Base-by-base conservation (phyloP, 2,113 vertebrate species). In the Thymallus thymallus region DNA sequence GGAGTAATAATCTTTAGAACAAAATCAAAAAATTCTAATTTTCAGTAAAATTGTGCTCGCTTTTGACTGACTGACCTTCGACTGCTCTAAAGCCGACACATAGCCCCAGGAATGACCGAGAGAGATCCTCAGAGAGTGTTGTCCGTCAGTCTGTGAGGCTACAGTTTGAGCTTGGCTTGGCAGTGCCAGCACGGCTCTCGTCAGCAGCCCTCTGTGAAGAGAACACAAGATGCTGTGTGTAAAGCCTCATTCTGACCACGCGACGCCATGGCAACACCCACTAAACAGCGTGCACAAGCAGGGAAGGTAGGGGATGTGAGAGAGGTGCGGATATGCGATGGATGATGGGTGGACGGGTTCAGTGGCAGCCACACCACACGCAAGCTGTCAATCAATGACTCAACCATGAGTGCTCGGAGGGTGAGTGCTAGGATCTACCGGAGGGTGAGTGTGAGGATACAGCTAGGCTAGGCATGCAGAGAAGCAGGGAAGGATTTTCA, bases 141-240 rank as follows among this genome's bases (percentile, higher is more conserved):
- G 91, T 82, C 81, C 80, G 85, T 81, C 85, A 87, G 82, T 88
- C 87, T 78, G 30, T 80, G 62, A 75, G 68, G 86, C 81, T 78
- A 80, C 82, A 51, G 68, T 78, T 87, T 23, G 6, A 41, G 56
- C 56, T 60, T 22, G 16, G 76, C 62, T 79, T 79, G 62, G 77
- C 67, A 77, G 78, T 76, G 75, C 75, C 86, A 72, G 68, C 69
- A 58, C 80, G 81, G 82, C 91, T 91, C 91, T 88, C 83, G 87
- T 92, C 94, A 87, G 89, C 87, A 79, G 87, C 76, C 78, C 90
- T 95, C 96, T 98, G 95, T 86, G 94, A 95, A 96, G 92, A 94
- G 94, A 98, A 97, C 93, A 98, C 90, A 97, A 96, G 92, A 98
- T 86, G 92, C 90, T 93, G 92, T 85, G 86, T 92, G 94, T 95